A percentile compares a stretch with the other conserved stretches of the same genome.
Conservation (phyloP, 2,113 vertebrate genomes). For the Hypocryptadius cinnamomeus region DNA sequence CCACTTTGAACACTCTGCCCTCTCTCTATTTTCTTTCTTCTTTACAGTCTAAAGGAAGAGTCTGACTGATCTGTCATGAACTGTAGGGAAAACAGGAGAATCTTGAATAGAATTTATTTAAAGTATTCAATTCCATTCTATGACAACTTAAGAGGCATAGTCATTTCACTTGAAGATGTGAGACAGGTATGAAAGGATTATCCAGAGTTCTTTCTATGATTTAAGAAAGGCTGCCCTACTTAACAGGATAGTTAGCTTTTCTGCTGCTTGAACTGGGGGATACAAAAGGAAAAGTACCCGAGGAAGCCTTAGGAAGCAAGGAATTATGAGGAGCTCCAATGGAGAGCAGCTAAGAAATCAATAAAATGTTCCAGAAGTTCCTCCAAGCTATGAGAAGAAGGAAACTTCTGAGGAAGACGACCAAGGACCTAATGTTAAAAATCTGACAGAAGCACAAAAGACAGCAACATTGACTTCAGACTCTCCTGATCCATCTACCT, state of each 20-base stretch:
- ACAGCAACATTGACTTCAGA: neutral
- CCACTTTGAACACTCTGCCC: neutral
- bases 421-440: neutral
- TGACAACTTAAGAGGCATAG: conserved; percentile 15
- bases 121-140: neutral
- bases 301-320: neutral
- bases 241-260: conserved; percentile 4
- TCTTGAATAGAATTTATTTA: neutral
- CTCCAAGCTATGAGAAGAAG: neutral
- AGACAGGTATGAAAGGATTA: conserved; percentile 47
- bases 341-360: neutral
- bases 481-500: neutral
- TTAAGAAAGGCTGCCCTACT: conserved; percentile 33
- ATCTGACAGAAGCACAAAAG: neutral
- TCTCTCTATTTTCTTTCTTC: neutral
- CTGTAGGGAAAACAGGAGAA: neutral
- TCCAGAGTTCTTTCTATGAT: neutral
- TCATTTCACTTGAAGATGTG: conserved; percentile 8
- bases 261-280: neutral
- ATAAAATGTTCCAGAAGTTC: neutral
- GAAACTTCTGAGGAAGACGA: neutral
- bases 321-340: neutral
- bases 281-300: neutral
- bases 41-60: neutral
- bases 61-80: conserved; percentile 13